Evolutionary conservation across 2,888 invertebrate species (phyloP).

Genomic region (Syritta pipiens): DNA sequence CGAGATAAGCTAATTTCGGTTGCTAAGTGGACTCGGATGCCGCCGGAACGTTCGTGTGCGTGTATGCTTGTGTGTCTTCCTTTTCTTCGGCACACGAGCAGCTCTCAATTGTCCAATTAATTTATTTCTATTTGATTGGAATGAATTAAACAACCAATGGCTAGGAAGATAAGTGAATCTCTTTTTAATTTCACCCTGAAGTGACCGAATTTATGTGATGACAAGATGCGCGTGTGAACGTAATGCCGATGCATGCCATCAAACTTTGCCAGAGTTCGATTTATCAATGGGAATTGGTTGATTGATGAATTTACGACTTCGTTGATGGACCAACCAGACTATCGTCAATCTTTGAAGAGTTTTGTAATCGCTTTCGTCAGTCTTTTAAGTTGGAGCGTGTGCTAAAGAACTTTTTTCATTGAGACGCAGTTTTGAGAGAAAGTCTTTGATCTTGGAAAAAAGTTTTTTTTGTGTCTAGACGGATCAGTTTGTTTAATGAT

Average conservation of each 20-base stretch:
- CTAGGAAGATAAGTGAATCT: conserved; percentile 59
- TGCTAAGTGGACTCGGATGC: conserved; percentile 53
- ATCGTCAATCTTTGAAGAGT: too few species aligned
- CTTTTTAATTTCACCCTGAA: conserved; percentile 56
- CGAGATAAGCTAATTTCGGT: conserved; percentile 67
- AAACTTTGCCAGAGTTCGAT: conserved; percentile 15
- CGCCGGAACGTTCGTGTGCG: background rate
- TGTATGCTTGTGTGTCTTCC: background rate
- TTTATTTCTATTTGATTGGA: conserved; percentile 50
- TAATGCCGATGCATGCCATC: background rate
- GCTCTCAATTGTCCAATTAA: conserved; percentile 48
- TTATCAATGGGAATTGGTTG: conserved; percentile 25
- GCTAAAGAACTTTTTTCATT: too few species aligned
- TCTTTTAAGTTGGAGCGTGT: too few species aligned
- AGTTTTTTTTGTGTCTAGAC: too few species aligned
- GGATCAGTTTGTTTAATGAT: too few species aligned
- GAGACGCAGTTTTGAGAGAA: too few species aligned
- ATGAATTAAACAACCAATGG: conserved; percentile 49
- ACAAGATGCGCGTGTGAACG: conserved; percentile 34
- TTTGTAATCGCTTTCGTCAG: too few species aligned
- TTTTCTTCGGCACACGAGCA: background rate
- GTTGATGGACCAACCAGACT: too few species aligned
- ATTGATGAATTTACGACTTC: conserved; percentile 47
- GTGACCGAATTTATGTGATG: conserved; percentile 55
- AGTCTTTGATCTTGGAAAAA: too few species aligned